phyloP scores from a whole-genome alignment of 1,140 invertebrate species.

The Achroia grisella region DNA sequence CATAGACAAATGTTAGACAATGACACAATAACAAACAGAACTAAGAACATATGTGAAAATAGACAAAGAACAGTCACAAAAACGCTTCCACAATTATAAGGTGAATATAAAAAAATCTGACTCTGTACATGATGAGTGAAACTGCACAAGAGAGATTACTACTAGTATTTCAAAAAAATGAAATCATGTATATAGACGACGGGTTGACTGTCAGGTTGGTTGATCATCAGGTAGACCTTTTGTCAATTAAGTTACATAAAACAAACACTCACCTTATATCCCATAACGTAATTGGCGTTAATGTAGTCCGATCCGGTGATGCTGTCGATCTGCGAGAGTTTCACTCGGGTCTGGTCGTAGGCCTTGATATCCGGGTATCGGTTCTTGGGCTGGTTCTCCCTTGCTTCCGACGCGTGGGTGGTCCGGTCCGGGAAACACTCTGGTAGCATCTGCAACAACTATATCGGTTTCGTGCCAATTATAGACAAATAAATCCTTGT shows the following conservation, averaged over 20 bases:
- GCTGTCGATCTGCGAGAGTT: constrained; percentile 83
- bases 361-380: constrained; percentile 92
- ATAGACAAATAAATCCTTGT: no score
- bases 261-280: constrained; percentile 84
- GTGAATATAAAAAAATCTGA: no score
- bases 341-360: constrained; percentile 94
- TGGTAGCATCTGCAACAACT: constrained; percentile 79
- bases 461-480: constrained; percentile 12
- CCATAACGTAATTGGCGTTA: constrained; percentile 93
- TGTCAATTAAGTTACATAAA: no score
- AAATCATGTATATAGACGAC: no score
- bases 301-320: constrained; percentile 91
- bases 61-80: no score
- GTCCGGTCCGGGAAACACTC: constrained; percentile 91
- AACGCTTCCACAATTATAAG: no score
- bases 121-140: no score
- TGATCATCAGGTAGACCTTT: no score
- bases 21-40: constrained; percentile 4
- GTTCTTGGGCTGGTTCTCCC: constrained; percentile 93
- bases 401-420: constrained; percentile 87
- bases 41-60: no score
- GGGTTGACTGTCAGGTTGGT: no score
- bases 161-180: no score
- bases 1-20: constrained; percentile 34
- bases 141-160: no score